Base-by-base conservation (phyloP, 2,888 invertebrate species). In the Petrolisthes cinctipes region DNA sequence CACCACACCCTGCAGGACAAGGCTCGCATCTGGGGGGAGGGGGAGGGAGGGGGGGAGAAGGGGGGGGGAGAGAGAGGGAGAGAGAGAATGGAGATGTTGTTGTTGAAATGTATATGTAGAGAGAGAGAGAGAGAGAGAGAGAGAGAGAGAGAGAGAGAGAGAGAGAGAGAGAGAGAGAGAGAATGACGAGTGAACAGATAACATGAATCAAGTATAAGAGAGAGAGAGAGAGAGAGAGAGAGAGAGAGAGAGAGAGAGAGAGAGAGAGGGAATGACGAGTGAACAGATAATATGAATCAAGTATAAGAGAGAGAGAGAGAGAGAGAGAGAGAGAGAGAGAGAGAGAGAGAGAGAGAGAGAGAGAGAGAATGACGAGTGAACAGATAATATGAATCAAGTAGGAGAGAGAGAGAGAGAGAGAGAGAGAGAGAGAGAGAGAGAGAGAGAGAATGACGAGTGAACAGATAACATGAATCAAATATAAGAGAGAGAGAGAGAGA, bases 1-100 rank as follows among this genome's bases (percentile, higher is more conserved):
- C 94, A 91, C 93, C 94, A 92, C 95, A 95, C 17, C 92, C 93
- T 56, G 91, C 91, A 6, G 92, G 91, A 89, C 93, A 93, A 79
- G 93, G 93, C 90, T 92, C 91, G 92, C 93, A 93, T 89, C 92
- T 92, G 90, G 6, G 61, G 81, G 75, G 75, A 2, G 23, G 9
- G 23, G 75, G 37, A 23, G n/a, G 75, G 6, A 6, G 75, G 4
- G 75, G 20, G 37, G n/a, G n/a, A 23, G 75, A 6, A 0, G 20
- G 56, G n/a, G 20, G 7, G 56, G 57, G 56, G 0, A 9, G 20
- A 57, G 57, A 20, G 61, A 9, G 4, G 11, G 11, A 7, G 61
- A 5, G 23, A 23, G 53, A 23, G 6, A 23, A 5, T 1, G 54
- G 79, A 9, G 20, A 11, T 0, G 23, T 11, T 11, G 75, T 9